Evolutionary conservation across 2,888 invertebrate species (phyloP), one percentile per base, ranked within the genome.

Genomic region (Noctua janthe): DNA sequence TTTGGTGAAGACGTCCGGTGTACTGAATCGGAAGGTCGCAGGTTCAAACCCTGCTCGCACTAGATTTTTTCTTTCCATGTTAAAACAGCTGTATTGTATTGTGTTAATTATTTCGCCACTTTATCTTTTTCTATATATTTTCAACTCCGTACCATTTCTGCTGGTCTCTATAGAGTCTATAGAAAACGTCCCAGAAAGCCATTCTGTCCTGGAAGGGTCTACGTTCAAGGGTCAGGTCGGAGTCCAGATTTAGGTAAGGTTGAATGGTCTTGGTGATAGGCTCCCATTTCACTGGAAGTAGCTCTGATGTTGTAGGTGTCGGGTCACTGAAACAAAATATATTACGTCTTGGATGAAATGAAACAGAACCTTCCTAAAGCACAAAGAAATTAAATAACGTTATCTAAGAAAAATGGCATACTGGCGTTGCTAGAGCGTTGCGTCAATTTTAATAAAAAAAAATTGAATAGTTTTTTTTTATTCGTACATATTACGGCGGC

Each of bases 141-240:
- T 29, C 29, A 8, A 8, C 29, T 29, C 39, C n/a, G 17, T 59
- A 54, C 51, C 62, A 77, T 49, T 80, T 87, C 23, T 88, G 83
- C 23, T 84, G 78, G 2, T 83, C 78, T 67, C 76, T 72, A 29
- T 90, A 83, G 0, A 87, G 67, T 80, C 76, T 91, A 77, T 91
- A 91, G 72, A 93, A 92, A 6, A 88, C 75, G 17, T 91, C 89
- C 89, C 89, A 90, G 69, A 91, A 91, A 10, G 88, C 85, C 84
- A 87, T 90, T 70, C 89, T 87, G 1, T 78, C 76, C n/a, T 90
- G 84, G 71, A 87, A 90, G 35, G 86, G 87, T 69, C 88, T 87
- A 47, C 59, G 72, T 56, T 85, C 73, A 39, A 89, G 49, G 2
- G 66, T 78, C 1, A 90, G 59, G 0, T 88, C 80, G 1, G 78